Evolutionary conservation across 1,140 invertebrate species (phyloP).

Genomic region (Conopomorpha cramerella): DNA sequence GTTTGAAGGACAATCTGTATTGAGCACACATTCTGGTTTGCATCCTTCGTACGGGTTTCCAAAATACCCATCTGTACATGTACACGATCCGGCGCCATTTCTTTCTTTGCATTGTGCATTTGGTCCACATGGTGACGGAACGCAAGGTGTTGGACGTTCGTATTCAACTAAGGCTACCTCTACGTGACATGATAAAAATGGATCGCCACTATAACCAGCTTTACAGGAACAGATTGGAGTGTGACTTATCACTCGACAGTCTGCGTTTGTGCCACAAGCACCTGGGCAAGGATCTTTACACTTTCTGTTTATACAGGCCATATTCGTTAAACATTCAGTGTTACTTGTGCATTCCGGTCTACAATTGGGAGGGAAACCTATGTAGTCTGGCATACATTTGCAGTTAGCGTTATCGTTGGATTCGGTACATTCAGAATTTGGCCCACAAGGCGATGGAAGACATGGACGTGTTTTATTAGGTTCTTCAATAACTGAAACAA

Average conservation of each 20-base stretch:
- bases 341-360: slow-evolving; percentile 72
- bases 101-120: slow-evolving; percentile 71
- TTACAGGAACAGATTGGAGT: slow-evolving; percentile 66
- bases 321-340: slow-evolving; percentile 65
- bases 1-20: slow-evolving; percentile 62
- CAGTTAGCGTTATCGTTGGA: slow-evolving; percentile 64
- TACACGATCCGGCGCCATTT: slow-evolving; percentile 69
- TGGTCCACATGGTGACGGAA: slow-evolving; percentile 74
- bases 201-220: slow-evolving; percentile 68
- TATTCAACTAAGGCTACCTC: slow-evolving; percentile 38
- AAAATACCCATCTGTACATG: slow-evolving; percentile 73
- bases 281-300: slow-evolving; percentile 74
- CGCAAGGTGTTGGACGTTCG: slow-evolving; percentile 65
- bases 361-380: slow-evolving; percentile 66
- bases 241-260: slow-evolving; percentile 66
- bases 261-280: slow-evolving; percentile 67
- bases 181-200: slow-evolving; percentile 64
- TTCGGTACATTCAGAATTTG: slow-evolving; percentile 67
- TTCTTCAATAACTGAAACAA: slow-evolving; percentile 20
- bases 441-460: slow-evolving; percentile 68
- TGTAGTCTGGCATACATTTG: slow-evolving; percentile 65
- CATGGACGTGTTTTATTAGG: slow-evolving; percentile 60
- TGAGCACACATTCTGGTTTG: slow-evolving; percentile 64
- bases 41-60: slow-evolving; percentile 78
- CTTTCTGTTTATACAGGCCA: slow-evolving; percentile 70